These are phyloP conservation scores for Hyaena hyaena DNA, from an alignment of 2,113 vertebrate species.

Conservation along the genomic window DNA sequence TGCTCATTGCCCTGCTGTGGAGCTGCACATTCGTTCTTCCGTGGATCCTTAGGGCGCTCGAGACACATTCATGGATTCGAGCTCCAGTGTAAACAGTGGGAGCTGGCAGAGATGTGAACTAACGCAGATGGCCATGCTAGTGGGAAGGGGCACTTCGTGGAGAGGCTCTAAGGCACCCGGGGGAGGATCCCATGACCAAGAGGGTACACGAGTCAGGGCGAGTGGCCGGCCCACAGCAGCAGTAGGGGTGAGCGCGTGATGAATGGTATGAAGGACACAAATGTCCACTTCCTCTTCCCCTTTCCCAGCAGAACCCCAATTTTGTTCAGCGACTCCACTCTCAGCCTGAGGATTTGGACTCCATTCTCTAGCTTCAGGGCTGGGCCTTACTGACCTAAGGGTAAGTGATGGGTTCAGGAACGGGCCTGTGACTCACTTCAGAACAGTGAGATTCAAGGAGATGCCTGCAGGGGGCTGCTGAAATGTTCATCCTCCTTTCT, in stretches of 20 bases:
- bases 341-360: background rate
- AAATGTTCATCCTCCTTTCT: background rate
- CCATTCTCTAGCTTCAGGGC: too few relatives aligned
- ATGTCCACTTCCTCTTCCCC: background rate
- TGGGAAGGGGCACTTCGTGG: background rate
- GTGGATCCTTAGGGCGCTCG: background rate
- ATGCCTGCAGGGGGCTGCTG: background rate
- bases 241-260: too few relatives aligned
- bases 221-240: background rate
- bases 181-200: background rate
- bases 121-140: too few relatives aligned
- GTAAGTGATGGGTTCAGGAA: background rate
- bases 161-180: background rate
- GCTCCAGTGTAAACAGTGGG: background rate
- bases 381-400: background rate
- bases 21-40: background rate
- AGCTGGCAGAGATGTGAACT: background rate
- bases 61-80: background rate
- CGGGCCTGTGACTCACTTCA: background rate
- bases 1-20: rapidly evolving
- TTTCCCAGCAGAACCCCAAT: background rate
- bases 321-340: background rate
- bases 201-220: too few relatives aligned
- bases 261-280: background rate
- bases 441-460: background rate